Percentiles rank a stretch among this genome's conserved stretches.
Evolutionary conservation across 2,888 invertebrate genomes (phyloP).

Genomic region (Cheilosia impressa): DNA sequence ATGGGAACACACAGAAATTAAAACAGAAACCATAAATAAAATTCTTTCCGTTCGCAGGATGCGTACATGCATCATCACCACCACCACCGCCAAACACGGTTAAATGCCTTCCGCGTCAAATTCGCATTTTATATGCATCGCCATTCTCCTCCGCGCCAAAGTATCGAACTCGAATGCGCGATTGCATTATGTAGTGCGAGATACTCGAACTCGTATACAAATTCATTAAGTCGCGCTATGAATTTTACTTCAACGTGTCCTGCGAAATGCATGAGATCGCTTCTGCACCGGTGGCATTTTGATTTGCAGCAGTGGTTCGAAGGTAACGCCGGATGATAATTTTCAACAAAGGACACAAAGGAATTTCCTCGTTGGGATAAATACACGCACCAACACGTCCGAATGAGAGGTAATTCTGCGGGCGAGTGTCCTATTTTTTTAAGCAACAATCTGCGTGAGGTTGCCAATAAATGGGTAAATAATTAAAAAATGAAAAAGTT

Average conservation of each 20-base stretch:
- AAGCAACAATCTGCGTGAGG: conserved; percentile 19
- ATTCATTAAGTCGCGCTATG: conserved; percentile 62
- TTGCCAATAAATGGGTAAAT: conserved; percentile 27
- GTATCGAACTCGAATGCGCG: conserved; percentile 16
- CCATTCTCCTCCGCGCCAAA: conserved; percentile 9
- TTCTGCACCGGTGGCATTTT: conserved; percentile 39
- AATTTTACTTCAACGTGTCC: conserved; percentile 47
- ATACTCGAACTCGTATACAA: conserved; percentile 19
- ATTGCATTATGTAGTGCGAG: conserved; percentile 2
- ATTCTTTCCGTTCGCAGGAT: conserved; percentile 47
- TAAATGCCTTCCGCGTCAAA: conserved; percentile 43
- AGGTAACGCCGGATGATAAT: conserved; percentile 44
- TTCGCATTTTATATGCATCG: conserved; percentile 27
- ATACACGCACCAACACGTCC: conserved; percentile 36
- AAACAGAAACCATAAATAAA: background rate
- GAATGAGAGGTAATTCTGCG: conserved; percentile 22
- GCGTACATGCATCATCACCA: conserved; percentile 24
- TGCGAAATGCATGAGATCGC: conserved; percentile 28
- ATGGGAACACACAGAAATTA: conserved; percentile 14
- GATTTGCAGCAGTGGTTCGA: conserved; percentile 24
- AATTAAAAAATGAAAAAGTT: background rate
- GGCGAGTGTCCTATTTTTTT: conserved; percentile 20
- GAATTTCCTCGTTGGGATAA: conserved; percentile 34
- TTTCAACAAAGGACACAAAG: conserved; percentile 37
- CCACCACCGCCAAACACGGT: conserved; percentile 34